A percentile compares a stretch with the other conserved stretches of the same genome.
Conservation (phyloP, 2,113 vertebrate species). For the Nothocercus julius region DNA sequence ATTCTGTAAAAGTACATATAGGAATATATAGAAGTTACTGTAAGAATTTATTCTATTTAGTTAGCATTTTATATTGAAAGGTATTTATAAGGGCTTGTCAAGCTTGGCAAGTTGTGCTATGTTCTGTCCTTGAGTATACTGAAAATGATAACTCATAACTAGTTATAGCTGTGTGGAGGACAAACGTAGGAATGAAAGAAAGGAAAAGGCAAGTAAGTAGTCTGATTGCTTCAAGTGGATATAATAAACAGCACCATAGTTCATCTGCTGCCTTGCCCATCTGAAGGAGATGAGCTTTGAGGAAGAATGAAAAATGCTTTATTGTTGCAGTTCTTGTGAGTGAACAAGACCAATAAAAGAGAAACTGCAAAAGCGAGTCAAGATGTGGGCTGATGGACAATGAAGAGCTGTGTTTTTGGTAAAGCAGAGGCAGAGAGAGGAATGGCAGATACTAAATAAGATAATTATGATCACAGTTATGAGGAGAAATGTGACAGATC, state of each 20-base stretch:
- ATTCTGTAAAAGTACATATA: background rate
- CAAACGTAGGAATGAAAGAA: background rate
- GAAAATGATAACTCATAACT: background rate
- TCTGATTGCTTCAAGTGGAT: background rate
- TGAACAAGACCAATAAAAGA: background rate
- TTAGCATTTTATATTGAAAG: background rate
- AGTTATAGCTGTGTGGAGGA: background rate
- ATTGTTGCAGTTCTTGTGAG: background rate
- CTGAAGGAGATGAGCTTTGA: background rate
- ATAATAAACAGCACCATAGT: background rate
- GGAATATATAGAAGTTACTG: background rate
- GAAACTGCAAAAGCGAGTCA: background rate
- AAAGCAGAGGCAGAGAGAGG: conserved; percentile 33
- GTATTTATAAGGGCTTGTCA: background rate
- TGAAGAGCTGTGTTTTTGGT: background rate
- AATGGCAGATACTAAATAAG: background rate
- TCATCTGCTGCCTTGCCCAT: background rate
- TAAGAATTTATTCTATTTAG: background rate
- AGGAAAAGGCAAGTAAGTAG: background rate
- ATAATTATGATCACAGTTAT: background rate
- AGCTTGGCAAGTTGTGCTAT: background rate
- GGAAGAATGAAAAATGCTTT: background rate
- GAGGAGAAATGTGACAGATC: background rate
- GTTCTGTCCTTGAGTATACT: background rate
- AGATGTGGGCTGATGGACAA: conserved; percentile 1